These are phyloP conservation scores for Pomatostomus ruficeps DNA, from an alignment of 2,113 vertebrate species.

Conservation along the genomic window DNA sequence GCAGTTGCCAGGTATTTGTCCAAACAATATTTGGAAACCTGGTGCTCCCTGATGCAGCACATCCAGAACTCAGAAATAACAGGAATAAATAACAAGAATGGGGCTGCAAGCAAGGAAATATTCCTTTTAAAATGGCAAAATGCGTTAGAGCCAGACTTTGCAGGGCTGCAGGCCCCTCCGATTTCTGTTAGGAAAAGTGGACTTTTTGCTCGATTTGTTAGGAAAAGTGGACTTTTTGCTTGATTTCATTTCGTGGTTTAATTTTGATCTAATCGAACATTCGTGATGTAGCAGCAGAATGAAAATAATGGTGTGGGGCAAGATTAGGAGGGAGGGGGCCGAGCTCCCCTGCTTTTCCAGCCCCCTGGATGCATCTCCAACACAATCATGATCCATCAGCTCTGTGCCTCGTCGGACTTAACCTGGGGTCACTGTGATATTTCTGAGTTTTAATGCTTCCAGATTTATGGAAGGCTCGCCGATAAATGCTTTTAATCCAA, in stretches of 20 bases:
- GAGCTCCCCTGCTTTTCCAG: not conserved
- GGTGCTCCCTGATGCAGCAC: not conserved
- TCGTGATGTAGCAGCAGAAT: not conserved
- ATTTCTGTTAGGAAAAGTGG: too few relatives aligned
- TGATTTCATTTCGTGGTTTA: too few relatives aligned
- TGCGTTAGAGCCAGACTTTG: not conserved
- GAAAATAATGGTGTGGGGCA: not conserved
- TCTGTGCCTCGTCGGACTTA: constrained; percentile 28
- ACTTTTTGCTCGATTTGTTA: too few relatives aligned
- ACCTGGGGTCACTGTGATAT: constrained; percentile 28
- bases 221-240: not conserved
- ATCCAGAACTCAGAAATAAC: not conserved
- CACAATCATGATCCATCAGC: not conserved
- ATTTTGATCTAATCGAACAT: too few relatives aligned
- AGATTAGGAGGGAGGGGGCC: not conserved
- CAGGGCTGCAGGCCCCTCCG: not conserved
- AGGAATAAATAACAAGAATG: too few relatives aligned
- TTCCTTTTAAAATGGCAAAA: not conserved
- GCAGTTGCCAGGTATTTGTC: not conserved
- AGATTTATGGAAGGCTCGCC: constrained; percentile 33
- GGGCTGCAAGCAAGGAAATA: too few relatives aligned
- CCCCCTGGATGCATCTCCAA: not conserved
- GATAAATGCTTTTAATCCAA: constrained; percentile 57
- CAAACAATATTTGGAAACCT: not conserved
- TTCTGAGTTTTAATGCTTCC: constrained; percentile 35